Evolutionary conservation across 2,888 invertebrate species (phyloP).

Genomic region (Eilema caniola): DNA sequence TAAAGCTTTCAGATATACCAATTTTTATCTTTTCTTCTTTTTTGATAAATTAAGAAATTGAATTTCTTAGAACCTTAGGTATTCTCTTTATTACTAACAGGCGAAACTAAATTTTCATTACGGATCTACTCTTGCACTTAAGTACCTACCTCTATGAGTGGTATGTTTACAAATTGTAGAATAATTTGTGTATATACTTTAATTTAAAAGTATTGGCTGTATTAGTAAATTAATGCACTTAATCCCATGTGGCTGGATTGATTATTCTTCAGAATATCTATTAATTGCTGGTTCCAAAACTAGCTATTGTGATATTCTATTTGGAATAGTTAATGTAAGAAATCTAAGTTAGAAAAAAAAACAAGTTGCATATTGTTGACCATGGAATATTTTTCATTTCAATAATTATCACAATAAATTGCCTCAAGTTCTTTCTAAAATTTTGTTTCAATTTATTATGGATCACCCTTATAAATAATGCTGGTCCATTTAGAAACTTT

Average conservation of each 20-base stretch:
- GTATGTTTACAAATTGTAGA: constrained; percentile 49
- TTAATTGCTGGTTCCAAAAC: constrained; percentile 53
- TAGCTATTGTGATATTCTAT: constrained; percentile 71
- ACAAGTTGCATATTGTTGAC: constrained; percentile 68
- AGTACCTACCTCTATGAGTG: constrained; percentile 53
- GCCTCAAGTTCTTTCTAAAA: constrained; percentile 68
- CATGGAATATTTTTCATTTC: constrained; percentile 70
- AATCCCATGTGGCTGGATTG: constrained; percentile 43
- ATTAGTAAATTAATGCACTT: constrained; percentile 48
- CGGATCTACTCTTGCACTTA: constrained; percentile 5
- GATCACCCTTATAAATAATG: background rate
- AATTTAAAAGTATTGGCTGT: constrained; percentile 50
- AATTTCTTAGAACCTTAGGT: too few species aligned
- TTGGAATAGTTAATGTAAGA: constrained; percentile 56
- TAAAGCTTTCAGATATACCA: background rate
- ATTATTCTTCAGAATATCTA: constrained; percentile 43
- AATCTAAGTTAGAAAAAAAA: constrained; percentile 61
- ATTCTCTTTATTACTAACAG: background rate
- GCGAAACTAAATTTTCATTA: background rate
- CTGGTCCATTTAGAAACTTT: background rate
- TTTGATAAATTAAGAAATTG: too few species aligned
- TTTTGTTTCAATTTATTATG: constrained; percentile 44
- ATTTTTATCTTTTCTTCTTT: too few species aligned
- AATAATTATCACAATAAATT: constrained; percentile 73
- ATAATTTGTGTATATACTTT: constrained; percentile 50